These are phyloP conservation scores for Nothobranchius furzeri DNA, from an alignment of 2,113 vertebrate species.

Conservation along the genomic window DNA sequence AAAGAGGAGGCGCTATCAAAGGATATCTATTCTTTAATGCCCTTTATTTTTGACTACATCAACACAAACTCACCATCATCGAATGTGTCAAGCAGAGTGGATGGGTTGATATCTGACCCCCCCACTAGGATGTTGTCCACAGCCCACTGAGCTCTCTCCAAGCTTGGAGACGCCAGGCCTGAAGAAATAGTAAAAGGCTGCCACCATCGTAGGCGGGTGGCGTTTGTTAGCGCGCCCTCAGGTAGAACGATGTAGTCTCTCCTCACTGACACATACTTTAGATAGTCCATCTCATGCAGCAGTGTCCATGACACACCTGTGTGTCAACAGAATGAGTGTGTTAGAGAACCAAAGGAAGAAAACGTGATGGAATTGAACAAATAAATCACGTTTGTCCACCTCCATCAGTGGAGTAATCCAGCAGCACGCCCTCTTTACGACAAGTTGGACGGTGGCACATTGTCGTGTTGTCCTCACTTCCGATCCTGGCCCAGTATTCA, in stretches of 20 bases:
- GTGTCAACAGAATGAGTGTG: constrained; percentile 1
- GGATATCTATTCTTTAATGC: background rate
- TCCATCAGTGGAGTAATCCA: constrained; percentile 95
- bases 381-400: constrained; percentile 67
- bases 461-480: constrained; percentile 96
- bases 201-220: constrained; percentile 97
- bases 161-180: constrained; percentile 84
- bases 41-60: background rate
- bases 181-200: constrained; percentile 90
- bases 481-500: constrained; percentile 97
- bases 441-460: constrained; percentile 93
- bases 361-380: background rate
- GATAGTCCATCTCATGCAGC: constrained; percentile 98
- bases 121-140: constrained; percentile 96
- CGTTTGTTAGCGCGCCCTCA: constrained; percentile 88
- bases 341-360: background rate
- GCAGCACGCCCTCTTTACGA: constrained; percentile 92
- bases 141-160: constrained; percentile 95
- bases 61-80: constrained; percentile 86
- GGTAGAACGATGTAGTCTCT: constrained; percentile 95
- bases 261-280: constrained; percentile 93
- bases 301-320: constrained; percentile 94
- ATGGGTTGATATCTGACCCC: constrained; percentile 97
- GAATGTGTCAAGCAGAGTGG: constrained; percentile 91
- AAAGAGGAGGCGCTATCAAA: constrained; percentile 3